phyloP scores from a whole-genome alignment of 2,888 invertebrate species.

The Adelphocoris suturalis region DNA sequence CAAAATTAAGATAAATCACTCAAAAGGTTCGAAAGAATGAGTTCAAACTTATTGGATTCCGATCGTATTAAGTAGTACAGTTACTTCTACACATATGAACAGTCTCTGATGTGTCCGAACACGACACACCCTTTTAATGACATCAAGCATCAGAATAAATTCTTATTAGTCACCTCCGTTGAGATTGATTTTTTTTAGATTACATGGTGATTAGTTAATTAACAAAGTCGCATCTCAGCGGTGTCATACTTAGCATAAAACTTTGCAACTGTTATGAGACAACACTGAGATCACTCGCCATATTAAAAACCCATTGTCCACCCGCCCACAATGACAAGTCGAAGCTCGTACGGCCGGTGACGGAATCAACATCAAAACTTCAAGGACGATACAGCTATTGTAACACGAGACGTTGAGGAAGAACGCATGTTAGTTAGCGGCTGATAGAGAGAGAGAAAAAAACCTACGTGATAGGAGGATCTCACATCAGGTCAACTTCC shows the following conservation, averaged over 20 bases:
- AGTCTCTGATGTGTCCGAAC: too few relatives aligned
- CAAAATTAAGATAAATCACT: too few relatives aligned
- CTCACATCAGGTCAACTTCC: not conserved
- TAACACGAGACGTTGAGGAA: not conserved
- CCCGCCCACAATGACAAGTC: constrained; percentile 9
- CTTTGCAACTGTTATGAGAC: not conserved
- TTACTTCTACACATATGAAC: too few relatives aligned
- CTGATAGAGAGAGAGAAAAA: not conserved
- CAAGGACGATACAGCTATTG: not conserved
- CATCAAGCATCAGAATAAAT: too few relatives aligned
- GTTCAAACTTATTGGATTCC: too few relatives aligned
- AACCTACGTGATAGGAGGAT: not conserved
- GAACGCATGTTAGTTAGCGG: constrained; percentile 5
- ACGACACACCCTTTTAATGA: too few relatives aligned
- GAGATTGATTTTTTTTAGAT: too few relatives aligned
- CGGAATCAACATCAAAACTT: constrained; percentile 18
- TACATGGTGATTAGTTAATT: too few relatives aligned
- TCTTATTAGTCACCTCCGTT: too few relatives aligned
- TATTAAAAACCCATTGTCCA: not conserved
- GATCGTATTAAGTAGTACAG: too few relatives aligned
- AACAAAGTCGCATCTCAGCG: too few relatives aligned
- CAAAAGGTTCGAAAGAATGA: too few relatives aligned
- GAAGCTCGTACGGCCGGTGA: not conserved
- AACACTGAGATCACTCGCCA: not conserved
- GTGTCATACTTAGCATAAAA: not conserved